A percentile compares a stretch with the other conserved stretches of the same genome.
phyloP scores from a whole-genome alignment of 1,140 invertebrate species.

The Myzus persicae region DNA sequence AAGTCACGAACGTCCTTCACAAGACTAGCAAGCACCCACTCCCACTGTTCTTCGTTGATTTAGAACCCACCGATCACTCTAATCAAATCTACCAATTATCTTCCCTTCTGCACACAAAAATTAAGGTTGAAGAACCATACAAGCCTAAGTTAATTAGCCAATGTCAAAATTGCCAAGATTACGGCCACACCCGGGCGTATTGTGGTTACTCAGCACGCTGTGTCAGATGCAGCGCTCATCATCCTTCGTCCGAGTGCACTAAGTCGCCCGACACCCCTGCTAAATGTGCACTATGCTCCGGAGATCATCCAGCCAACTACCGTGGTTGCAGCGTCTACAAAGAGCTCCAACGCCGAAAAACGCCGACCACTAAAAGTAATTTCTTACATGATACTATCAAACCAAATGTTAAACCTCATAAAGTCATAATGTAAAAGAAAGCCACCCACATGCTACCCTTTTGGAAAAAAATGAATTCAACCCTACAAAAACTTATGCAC shows the following conservation, averaged over 20 bases:
- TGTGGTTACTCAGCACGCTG: neutral
- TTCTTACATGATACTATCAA: neutral
- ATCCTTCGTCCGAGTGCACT: neutral
- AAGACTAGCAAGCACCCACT: slow-evolving; percentile 62
- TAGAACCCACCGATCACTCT: slow-evolving; percentile 63
- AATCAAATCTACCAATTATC: slow-evolving; percentile 62
- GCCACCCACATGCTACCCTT: neutral
- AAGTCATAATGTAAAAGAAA: slow-evolving; percentile 30
- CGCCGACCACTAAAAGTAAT: neutral
- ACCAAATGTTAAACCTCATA: neutral
- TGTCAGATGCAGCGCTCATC: neutral
- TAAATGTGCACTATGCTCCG: neutral
- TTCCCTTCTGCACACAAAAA: neutral
- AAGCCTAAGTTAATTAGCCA: neutral
- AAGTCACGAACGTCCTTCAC: slow-evolving; percentile 54
- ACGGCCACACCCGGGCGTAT: neutral
- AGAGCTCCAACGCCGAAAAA: slow-evolving; percentile 46
- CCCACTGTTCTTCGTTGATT: slow-evolving; percentile 63
- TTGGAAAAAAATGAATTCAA: neutral
- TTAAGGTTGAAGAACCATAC: neutral
- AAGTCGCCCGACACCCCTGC: neutral
- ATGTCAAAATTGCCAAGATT: slow-evolving; percentile 7
- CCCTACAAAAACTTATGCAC: neutral
- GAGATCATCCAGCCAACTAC: slow-evolving; percentile 62
- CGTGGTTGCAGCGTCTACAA: slow-evolving; percentile 63